Conservation (phyloP, 2,888 invertebrate genomes). For the Labia minor region DNA sequence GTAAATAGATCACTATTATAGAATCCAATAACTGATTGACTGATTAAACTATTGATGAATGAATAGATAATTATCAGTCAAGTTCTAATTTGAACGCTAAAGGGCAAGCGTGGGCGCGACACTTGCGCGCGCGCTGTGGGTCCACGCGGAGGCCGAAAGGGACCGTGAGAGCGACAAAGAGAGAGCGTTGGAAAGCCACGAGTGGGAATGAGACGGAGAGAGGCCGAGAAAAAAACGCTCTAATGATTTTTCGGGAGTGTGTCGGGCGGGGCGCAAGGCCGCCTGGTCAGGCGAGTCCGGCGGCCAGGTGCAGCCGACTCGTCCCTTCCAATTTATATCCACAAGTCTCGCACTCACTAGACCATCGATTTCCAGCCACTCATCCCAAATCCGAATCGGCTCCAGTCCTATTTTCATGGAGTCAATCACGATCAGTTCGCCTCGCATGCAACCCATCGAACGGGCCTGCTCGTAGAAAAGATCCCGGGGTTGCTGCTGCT, state of each 20-base stretch:
- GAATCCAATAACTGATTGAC: background rate
- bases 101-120: slow-evolving; percentile 1
- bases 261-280: slow-evolving; percentile 13
- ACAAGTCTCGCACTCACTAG: background rate
- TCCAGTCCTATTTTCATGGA: background rate
- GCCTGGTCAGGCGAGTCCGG: background rate
- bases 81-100: slow-evolving; percentile 8
- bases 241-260: slow-evolving; percentile 13
- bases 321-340: slow-evolving; percentile 7
- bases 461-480: too few relatives aligned
- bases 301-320: slow-evolving; percentile 1
- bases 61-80: slow-evolving; percentile 13
- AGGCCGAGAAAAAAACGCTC: slow-evolving; percentile 13
- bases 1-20: too few relatives aligned
- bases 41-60: slow-evolving; percentile 7
- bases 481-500: too few relatives aligned
- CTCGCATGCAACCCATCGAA: too few relatives aligned
- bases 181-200: background rate
- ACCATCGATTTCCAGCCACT: slow-evolving; percentile 6
- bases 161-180: background rate
- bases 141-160: background rate
- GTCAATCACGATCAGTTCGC: slow-evolving; percentile 8
- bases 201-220: background rate
- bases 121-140: background rate
- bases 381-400: background rate